phyloP scores from a whole-genome alignment of 2,888 invertebrate genomes.

The Pachycephus smyrnensis region DNA sequence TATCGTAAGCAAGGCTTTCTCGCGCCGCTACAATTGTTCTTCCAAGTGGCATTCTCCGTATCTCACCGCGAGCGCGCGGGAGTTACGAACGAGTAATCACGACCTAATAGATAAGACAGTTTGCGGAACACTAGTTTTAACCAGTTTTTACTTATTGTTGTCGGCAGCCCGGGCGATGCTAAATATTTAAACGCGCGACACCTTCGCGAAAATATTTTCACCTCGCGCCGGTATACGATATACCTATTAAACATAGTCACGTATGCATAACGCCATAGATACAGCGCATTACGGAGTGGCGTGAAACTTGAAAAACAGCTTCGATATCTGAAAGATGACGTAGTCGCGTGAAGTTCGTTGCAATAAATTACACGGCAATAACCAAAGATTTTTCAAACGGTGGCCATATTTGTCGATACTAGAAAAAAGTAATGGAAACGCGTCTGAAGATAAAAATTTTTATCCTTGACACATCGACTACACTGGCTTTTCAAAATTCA shows the following conservation, averaged over 20 bases:
- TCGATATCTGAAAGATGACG: background rate
- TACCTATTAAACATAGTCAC: background rate
- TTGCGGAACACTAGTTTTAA: slow-evolving; percentile 18
- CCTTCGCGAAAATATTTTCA: background rate
- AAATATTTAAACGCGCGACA: slow-evolving; percentile 16
- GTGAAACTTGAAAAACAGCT: background rate
- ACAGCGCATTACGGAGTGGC: too few species aligned
- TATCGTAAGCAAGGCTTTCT: background rate
- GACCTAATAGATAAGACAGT: slow-evolving; percentile 18
- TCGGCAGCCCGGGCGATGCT: background rate
- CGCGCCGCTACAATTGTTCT: too few species aligned
- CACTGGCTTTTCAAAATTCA: background rate
- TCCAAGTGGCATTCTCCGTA: background rate
- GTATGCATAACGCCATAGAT: background rate
- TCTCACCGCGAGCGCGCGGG: background rate
- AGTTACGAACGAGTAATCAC: background rate
- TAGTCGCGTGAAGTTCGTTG: background rate
- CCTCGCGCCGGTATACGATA: background rate
- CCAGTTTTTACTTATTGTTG: slow-evolving; percentile 13
- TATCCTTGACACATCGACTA: background rate
- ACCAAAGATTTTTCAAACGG: background rate
- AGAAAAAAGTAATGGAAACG: background rate
- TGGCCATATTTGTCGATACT: too few species aligned
- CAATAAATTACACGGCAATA: background rate
- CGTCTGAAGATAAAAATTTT: background rate